Evolutionary conservation across 2,888 invertebrate species (phyloP).

Genomic region (Cyrtodaria siliqua): DNA sequence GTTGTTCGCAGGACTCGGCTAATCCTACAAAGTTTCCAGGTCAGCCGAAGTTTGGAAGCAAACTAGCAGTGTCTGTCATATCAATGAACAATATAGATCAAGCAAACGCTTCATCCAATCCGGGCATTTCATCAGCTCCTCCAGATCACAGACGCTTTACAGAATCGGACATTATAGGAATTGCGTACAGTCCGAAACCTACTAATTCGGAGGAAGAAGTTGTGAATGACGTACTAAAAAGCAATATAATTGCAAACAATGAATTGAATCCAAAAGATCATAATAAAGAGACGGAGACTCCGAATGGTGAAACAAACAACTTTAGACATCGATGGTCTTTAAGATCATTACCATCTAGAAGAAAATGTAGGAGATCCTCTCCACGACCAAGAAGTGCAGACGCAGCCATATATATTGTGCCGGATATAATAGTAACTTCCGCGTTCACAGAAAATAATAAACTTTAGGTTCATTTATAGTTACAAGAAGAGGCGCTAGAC

Average conservation of each 20-base stretch:
- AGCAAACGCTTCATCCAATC: slow-evolving; percentile 23
- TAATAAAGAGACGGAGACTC: no score
- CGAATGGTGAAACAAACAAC: background rate
- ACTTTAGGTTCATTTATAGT: slow-evolving; percentile 3
- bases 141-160: slow-evolving; percentile 9
- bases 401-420: slow-evolving; percentile 9
- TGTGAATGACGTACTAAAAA: background rate
- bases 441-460: slow-evolving; percentile 17
- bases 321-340: background rate
- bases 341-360: slow-evolving; percentile 10
- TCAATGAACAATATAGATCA: slow-evolving; percentile 32
- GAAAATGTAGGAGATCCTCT: slow-evolving; percentile 21
- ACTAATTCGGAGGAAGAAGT: background rate
- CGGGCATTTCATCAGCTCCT: slow-evolving; percentile 7
- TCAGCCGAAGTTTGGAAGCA: slow-evolving; percentile 23
- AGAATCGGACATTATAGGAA: slow-evolving; percentile 25
- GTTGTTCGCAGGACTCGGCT: slow-evolving; percentile 20
- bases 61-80: slow-evolving; percentile 46
- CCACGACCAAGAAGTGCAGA: slow-evolving; percentile 31
- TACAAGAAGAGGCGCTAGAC: no score
- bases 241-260: slow-evolving; percentile 4
- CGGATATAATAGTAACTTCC: slow-evolving; percentile 39
- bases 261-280: no score
- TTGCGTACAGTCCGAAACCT: background rate
- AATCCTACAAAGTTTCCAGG: slow-evolving; percentile 14